Conservation (phyloP, 2,888 invertebrate species). For the Tenthredo amoena region DNA sequence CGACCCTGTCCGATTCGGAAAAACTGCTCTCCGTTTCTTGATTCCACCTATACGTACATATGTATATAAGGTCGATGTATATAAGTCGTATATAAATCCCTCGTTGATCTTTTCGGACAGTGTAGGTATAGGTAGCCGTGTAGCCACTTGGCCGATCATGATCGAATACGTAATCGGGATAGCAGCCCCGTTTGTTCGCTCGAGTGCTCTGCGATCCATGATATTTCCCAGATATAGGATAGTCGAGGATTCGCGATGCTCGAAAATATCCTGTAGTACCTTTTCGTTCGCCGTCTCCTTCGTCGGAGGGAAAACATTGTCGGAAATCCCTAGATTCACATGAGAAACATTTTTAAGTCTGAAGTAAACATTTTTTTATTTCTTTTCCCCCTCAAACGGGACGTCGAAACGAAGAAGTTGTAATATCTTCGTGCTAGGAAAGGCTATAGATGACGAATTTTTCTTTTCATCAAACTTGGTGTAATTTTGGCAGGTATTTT, state of each 20-base stretch:
- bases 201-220: conserved; percentile 13
- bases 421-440: too few species aligned
- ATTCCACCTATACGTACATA: neutral
- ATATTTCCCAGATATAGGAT: neutral
- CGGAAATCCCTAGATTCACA: too few species aligned
- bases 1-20: conserved; percentile 3
- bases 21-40: neutral
- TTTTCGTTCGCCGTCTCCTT: neutral
- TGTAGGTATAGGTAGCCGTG: neutral
- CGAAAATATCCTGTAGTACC: conserved; percentile 57
- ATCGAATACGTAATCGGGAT: conserved; percentile 65
- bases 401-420: too few species aligned
- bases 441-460: too few species aligned
- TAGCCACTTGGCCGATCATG: conserved; percentile 53
- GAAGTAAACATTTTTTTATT: neutral
- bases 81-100: too few species aligned
- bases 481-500: neutral
- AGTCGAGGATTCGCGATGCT: conserved; percentile 62
- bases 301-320: neutral
- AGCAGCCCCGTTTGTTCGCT: conserved; percentile 20
- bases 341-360: too few species aligned
- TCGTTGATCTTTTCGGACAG: conserved; percentile 8
- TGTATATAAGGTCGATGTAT: neutral
- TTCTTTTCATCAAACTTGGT: neutral
- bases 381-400: neutral